Evolutionary conservation across 1,140 invertebrate genomes (phyloP).

Genomic region (Lineus longissimus): DNA sequence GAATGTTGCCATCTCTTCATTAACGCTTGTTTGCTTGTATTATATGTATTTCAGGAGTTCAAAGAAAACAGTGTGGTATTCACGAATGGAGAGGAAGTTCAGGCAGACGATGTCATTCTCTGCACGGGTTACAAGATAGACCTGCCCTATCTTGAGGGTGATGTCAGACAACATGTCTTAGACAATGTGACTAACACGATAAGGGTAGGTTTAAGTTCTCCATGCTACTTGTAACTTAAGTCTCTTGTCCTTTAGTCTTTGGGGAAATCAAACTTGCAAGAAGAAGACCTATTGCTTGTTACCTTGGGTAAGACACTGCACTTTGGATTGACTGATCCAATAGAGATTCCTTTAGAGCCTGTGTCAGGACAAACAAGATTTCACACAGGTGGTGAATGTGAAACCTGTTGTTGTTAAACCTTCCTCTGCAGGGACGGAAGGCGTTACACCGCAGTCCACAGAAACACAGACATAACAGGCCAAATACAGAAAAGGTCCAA

Average conservation of each 20-base stretch:
- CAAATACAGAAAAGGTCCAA: no score
- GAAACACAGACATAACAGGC: no score
- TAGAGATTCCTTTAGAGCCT: no score
- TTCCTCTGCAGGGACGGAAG: no score
- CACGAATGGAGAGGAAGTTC: slow-evolving; percentile 36
- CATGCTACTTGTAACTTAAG: background rate
- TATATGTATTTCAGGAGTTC: slow-evolving; percentile 38
- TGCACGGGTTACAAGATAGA: slow-evolving; percentile 52
- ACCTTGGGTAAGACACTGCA: no score
- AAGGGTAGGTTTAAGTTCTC: slow-evolving; percentile 27
- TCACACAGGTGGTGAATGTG: no score
- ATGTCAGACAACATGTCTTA: slow-evolving; percentile 26
- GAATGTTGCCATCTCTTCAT: background rate
- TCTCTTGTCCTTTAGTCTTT: background rate
- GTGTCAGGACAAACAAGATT: no score
- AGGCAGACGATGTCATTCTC: slow-evolving; percentile 47
- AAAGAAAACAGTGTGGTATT: slow-evolving; percentile 41
- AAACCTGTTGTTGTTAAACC: no score
- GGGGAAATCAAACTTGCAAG: background rate
- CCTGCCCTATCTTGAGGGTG: slow-evolving; percentile 42
- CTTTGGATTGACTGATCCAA: no score
- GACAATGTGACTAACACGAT: slow-evolving; percentile 34
- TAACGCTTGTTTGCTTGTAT: background rate
- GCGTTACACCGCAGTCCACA: no score
- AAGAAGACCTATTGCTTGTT: no score